Conservation (phyloP, 2,797 vertebrate genomes). For the Spea hammondii region DNA sequence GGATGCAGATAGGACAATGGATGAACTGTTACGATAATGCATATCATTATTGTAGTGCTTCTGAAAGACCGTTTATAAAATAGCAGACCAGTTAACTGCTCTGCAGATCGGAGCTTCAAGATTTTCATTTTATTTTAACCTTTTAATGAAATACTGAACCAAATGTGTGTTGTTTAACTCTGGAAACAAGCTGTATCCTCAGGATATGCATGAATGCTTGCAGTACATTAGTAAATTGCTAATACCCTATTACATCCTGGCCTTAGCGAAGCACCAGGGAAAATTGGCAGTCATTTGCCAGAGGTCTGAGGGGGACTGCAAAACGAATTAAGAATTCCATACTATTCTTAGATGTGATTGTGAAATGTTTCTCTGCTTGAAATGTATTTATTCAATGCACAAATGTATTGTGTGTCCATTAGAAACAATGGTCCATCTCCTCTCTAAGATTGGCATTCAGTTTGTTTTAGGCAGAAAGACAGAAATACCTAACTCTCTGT, state of each 20-base stretch:
- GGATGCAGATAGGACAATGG: too few species aligned
- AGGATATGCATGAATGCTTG: slow-evolving; percentile 40
- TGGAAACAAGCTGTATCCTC: slow-evolving; percentile 38
- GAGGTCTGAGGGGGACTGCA: slow-evolving; percentile 49
- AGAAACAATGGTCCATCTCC: slow-evolving; percentile 33
- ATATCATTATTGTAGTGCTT: too few species aligned
- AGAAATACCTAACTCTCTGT: too few species aligned
- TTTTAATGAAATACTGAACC: slow-evolving; percentile 57
- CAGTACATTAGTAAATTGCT: slow-evolving; percentile 56
- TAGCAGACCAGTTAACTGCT: slow-evolving; percentile 18
- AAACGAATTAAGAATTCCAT: slow-evolving; percentile 53
- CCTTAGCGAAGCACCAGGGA: slow-evolving; percentile 47
- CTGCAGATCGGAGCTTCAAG: slow-evolving; percentile 1
- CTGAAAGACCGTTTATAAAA: slow-evolving; percentile 16
- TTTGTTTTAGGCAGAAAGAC: too few species aligned
- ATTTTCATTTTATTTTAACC: slow-evolving; percentile 49
- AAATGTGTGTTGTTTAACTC: slow-evolving; percentile 49
- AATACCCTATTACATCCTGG: slow-evolving; percentile 56
- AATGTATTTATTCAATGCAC: slow-evolving; percentile 63
- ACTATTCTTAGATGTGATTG: slow-evolving; percentile 65
- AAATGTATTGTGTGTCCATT: slow-evolving; percentile 62
- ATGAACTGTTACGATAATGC: too few species aligned
- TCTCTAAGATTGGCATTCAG: neutral
- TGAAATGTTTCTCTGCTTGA: slow-evolving; percentile 71
- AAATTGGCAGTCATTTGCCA: slow-evolving; percentile 48